A percentile compares a stretch with the other conserved stretches of the same genome.
Evolutionary conservation across 2,888 invertebrate genomes (phyloP).

Genomic region (Drosophila quasianomalipes): DNA sequence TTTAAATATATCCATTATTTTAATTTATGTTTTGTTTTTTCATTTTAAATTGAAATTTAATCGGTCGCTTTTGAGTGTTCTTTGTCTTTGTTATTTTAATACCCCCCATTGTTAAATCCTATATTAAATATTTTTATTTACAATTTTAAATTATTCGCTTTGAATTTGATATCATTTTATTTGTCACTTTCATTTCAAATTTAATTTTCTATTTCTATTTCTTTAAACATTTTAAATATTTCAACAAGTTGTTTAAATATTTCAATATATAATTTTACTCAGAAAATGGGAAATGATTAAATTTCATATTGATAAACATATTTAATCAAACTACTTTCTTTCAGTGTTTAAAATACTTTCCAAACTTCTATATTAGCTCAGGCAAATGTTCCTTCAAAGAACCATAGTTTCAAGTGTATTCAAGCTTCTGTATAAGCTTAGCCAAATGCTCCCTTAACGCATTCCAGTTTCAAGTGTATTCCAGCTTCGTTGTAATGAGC

Average conservation of each 20-base stretch:
- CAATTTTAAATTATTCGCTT: neutral
- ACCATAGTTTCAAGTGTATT: neutral
- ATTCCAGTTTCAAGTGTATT: constrained; percentile 23
- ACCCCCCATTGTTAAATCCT: neutral
- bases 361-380: neutral
- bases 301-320: neutral
- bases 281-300: neutral
- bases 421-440: neutral
- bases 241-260: neutral
- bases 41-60: neutral
- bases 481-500: constrained; percentile 4
- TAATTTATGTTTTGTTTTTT: neutral
- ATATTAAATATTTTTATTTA: neutral
- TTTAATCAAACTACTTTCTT: neutral
- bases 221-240: neutral
- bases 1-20: neutral
- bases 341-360: neutral
- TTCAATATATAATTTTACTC: neutral
- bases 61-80: neutral
- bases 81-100: neutral
- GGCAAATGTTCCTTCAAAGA: neutral
- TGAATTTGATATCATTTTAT: neutral
- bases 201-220: neutral
- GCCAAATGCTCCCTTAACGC: neutral
- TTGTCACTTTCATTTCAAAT: neutral